Evolutionary conservation across 92 coral and sea anemone genomes (phyloP).

Genomic region (Blastomussa wellsi): DNA sequence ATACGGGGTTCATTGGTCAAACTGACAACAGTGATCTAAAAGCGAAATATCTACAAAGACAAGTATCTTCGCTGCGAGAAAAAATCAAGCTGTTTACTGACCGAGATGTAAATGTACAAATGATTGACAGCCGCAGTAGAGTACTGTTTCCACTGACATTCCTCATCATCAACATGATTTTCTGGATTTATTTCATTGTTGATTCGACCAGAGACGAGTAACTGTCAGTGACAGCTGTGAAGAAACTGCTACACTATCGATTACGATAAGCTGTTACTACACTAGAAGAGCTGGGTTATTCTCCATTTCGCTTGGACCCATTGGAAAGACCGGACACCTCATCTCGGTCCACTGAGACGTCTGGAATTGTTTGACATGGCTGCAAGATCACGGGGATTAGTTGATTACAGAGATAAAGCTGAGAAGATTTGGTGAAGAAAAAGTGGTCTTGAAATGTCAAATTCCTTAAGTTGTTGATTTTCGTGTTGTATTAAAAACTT

Average conservation of each 20-base stretch:
- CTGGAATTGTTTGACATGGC: neutral
- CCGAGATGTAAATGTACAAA: conserved; percentile 54
- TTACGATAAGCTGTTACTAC: neutral
- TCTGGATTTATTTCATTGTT: conserved; percentile 63
- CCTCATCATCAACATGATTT: conserved; percentile 55
- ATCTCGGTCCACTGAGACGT: neutral
- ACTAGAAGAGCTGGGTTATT: neutral
- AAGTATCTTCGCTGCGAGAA: conserved; percentile 24
- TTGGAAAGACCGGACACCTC: neutral
- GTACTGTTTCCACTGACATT: conserved; percentile 67
- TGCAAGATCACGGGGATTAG: neutral
- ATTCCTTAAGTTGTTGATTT: neutral
- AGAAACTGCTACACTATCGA: neutral
- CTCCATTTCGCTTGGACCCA: neutral
- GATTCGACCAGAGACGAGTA: conserved; percentile 20
- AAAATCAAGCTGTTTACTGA: conserved; percentile 24
- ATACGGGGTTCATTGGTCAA: neutral
- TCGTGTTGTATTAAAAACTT: neutral
- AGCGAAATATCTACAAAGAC: conserved; percentile 12
- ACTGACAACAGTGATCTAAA: conserved; percentile 11
- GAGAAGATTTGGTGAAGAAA: neutral
- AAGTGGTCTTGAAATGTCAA: neutral
- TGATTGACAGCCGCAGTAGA: conserved; percentile 63
- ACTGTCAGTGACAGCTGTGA: too few species aligned
- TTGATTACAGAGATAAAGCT: too few species aligned